Conservation (phyloP, 1,140 invertebrate species). For the Matsumurasca onukii region DNA sequence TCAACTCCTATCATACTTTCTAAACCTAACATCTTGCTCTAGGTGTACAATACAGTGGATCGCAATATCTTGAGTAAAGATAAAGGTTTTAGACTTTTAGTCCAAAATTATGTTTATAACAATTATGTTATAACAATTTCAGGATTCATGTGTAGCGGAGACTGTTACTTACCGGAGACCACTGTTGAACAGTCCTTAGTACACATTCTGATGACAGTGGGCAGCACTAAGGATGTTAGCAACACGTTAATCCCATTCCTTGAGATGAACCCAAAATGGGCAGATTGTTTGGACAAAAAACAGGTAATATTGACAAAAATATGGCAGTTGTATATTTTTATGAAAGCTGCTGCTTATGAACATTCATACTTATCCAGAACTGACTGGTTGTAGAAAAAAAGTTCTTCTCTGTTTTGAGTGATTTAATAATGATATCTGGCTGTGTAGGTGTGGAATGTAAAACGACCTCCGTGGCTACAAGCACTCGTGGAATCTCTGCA, state of each 20-base stretch:
- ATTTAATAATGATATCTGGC: no score
- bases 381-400: no score
- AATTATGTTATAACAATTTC: conserved; percentile 40
- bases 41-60: no score
- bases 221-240: conserved; percentile 60
- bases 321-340: no score
- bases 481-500: conserved; percentile 62
- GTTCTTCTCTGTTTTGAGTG: no score
- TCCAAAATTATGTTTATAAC: background rate
- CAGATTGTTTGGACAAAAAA: conserved; percentile 65
- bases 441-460: conserved; percentile 80
- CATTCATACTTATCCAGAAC: no score
- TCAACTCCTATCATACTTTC: background rate
- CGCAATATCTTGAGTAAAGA: no score
- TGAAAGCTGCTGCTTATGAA: no score
- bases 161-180: conserved; percentile 47
- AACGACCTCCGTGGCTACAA: conserved; percentile 69
- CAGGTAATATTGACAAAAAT: conserved; percentile 65
- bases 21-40: conserved; percentile 32
- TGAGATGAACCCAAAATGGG: conserved; percentile 60
- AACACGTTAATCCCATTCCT: conserved; percentile 61
- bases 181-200: conserved; percentile 55
- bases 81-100: conserved; percentile 38
- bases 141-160: conserved; percentile 63
- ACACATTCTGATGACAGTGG: conserved; percentile 57